Evolutionary conservation across 53 echinoderm and acorn worm genomes (phyloP), one percentile per base, ranked within the genome.

Genomic region (Hippasteria phrygiana): DNA sequence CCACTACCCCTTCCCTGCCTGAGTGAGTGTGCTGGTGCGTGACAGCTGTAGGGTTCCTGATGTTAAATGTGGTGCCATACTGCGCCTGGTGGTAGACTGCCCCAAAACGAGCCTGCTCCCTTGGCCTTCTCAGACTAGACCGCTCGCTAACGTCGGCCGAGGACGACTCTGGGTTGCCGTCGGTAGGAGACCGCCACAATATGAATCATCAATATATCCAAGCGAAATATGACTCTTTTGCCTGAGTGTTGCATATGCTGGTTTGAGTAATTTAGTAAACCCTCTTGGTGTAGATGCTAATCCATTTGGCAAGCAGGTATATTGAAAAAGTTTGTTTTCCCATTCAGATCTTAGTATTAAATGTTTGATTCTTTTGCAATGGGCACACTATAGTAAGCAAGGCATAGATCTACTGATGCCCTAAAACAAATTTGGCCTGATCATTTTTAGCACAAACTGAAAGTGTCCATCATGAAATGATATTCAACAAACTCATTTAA

Each of bases 181-280:
- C n/a, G n/a, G n/a, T n/a, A n/a, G n/a, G n/a, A n/a, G n/a, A n/a
- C n/a, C n/a, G n/a, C n/a, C n/a, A n/a, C n/a, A n/a, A 64, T 50
- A 75, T 35, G 73, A 32, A 45, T 91, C 79, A 75, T 93, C 79
- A 59, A 93, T 93, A 50, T 90, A 93, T 59, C 42, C n/a, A 37
- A 75, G 7, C 54, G 42, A 86, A 18, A 46, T 13, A 78, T 80
- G 40, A 26, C 88, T 41, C 24, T 56, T n/a, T 62, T 80, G 78
- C n/a, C 82, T 59, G 41, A 93, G 46, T 24, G 62, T 54, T 5
- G 87, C 87, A 62, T 73, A 71, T 36, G 71, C 36, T 70, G 93
- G 93, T 63, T 92, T 92, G 22, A 89, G 83, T 63, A 89, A 67
- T 53, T 93, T 93, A 24, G 90, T 93, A 47, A 93, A 93, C 54